These are phyloP conservation scores for Agrenia bidenticulata DNA, from an alignment of 2,888 invertebrate genomes.

Conservation along the genomic window DNA sequence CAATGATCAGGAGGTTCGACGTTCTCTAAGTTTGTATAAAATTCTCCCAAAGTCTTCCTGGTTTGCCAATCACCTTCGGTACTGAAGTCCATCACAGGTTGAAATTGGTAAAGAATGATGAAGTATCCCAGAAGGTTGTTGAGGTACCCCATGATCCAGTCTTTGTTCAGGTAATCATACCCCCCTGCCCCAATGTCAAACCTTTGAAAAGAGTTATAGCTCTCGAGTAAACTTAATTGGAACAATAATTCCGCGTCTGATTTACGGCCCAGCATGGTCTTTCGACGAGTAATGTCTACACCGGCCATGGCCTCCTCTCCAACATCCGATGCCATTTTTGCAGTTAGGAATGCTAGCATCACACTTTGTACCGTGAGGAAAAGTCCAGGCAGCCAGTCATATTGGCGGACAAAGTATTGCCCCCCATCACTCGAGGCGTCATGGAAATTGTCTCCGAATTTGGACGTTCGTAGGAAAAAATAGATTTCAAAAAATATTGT, in stretches of 20 bases:
- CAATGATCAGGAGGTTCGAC: slow-evolving; percentile 1
- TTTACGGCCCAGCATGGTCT: slow-evolving; percentile 38
- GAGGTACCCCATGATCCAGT: slow-evolving; percentile 21
- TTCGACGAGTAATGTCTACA: slow-evolving; percentile 38
- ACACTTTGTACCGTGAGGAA: not conserved
- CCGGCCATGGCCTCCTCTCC: slow-evolving; percentile 38
- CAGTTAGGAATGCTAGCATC: not conserved
- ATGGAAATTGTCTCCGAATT: not conserved
- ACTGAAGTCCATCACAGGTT: slow-evolving; percentile 33
- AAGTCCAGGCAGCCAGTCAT: slow-evolving; percentile 33
- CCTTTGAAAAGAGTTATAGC: slow-evolving; percentile 37
- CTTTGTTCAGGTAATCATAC: slow-evolving; percentile 22
- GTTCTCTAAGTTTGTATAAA: slow-evolving; percentile 34
- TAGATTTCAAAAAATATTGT: slow-evolving; percentile 41
- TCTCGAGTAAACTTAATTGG: slow-evolving; percentile 40
- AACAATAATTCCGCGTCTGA: slow-evolving; percentile 41
- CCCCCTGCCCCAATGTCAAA: slow-evolving; percentile 34
- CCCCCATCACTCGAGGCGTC: not conserved
- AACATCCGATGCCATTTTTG: slow-evolving; percentile 6
- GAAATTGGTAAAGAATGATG: slow-evolving; percentile 43
- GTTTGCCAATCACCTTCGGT: not conserved
- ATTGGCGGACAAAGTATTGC: slow-evolving; percentile 29
- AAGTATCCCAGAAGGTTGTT: slow-evolving; percentile 37
- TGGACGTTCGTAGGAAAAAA: slow-evolving; percentile 27
- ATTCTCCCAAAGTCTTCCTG: slow-evolving; percentile 26